Evolutionary conservation across 2,113 vertebrate genomes (phyloP).

Genomic region (Prochilodus magdalenae): DNA sequence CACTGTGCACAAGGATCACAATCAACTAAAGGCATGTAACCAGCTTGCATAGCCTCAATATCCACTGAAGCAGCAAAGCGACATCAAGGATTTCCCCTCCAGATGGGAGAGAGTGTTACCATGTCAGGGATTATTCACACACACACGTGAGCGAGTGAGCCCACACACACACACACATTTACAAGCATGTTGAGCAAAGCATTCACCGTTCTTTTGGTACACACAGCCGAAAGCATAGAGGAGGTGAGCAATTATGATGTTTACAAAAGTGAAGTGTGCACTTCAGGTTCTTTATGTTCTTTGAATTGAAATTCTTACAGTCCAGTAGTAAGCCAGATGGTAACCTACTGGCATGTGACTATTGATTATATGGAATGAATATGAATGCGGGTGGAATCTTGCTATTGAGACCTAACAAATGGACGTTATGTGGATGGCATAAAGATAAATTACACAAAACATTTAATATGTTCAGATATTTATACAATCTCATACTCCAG

Average conservation of each 20-base stretch:
- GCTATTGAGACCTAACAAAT: too few species aligned
- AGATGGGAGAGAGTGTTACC: slow-evolving; percentile 44
- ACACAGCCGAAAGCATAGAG: background rate
- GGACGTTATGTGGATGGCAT: too few species aligned
- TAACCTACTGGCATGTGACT: background rate
- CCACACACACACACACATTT: slow-evolving; percentile 19
- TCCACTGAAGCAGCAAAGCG: background rate
- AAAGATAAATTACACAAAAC: too few species aligned
- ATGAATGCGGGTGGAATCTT: too few species aligned
- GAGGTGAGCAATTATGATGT: background rate
- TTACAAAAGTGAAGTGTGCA: too few species aligned
- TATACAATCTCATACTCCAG: too few species aligned
- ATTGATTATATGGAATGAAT: background rate
- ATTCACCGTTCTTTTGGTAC: background rate
- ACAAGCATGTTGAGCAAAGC: background rate
- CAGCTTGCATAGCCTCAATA: background rate
- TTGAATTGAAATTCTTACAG: background rate
- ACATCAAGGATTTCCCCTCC: slow-evolving; percentile 37
- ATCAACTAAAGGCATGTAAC: too few species aligned
- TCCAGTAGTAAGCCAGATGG: background rate
- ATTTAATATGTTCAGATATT: too few species aligned
- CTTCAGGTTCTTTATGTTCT: background rate
- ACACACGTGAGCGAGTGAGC: slow-evolving; percentile 10
- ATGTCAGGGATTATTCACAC: slow-evolving; percentile 37
- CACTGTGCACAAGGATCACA: too few species aligned